Evolutionary conservation across 2,113 vertebrate genomes (phyloP).

Genomic region (Mustela nigripes): DNA sequence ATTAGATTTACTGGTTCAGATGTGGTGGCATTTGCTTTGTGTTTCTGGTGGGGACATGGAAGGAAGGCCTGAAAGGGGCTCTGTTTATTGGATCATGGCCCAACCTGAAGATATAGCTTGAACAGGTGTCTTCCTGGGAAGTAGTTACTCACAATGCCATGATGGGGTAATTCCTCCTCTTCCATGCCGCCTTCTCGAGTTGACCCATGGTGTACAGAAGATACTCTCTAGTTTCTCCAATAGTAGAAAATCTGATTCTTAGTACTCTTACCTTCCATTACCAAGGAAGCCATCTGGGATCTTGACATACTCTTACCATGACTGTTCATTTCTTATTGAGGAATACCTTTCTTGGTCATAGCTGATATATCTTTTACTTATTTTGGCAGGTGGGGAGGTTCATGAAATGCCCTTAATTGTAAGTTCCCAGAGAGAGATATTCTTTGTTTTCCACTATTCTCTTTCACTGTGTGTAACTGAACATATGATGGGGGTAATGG

Average conservation of each 20-base stretch:
- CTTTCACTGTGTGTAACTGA: neutral
- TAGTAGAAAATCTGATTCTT: neutral
- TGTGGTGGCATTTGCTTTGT: neutral
- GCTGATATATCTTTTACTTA: constrained; percentile 21
- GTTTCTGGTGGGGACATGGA: neutral
- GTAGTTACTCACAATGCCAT: neutral
- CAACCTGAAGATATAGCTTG: neutral
- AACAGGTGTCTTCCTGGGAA: neutral
- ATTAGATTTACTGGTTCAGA: neutral
- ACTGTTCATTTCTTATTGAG: neutral
- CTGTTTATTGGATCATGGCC: neutral
- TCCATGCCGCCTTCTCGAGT: neutral
- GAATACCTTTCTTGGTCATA: neutral
- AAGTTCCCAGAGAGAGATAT: neutral
- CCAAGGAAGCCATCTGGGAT: neutral
- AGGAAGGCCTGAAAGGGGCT: neutral
- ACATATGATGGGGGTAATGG: neutral
- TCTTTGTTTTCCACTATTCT: constrained; percentile 9
- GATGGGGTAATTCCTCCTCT: neutral
- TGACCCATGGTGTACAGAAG: neutral
- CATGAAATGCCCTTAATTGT: neutral
- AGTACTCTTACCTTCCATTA: neutral
- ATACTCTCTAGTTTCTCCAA: neutral
- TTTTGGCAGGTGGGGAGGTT: neutral
- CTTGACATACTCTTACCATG: neutral